Conservation (phyloP, 1,140 invertebrate genomes). For the Uloborus diversus region DNA sequence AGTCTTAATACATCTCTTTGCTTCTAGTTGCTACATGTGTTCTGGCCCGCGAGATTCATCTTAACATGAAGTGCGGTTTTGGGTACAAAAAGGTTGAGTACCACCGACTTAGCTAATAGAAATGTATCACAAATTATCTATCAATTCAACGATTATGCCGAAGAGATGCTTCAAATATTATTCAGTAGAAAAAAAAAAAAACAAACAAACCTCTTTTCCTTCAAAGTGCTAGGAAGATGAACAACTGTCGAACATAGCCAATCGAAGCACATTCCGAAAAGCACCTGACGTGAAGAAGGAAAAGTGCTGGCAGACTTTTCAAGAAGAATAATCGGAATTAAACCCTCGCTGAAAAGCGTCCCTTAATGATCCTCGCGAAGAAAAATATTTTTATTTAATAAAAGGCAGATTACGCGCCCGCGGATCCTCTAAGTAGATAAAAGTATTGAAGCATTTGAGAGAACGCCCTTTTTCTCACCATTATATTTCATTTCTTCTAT, state of each 20-base stretch:
- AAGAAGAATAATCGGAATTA: constrained; percentile 49
- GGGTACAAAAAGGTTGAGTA: too few species aligned
- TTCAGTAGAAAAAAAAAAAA: too few species aligned
- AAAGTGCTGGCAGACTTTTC: constrained; percentile 26
- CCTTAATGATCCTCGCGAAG: constrained; percentile 44
- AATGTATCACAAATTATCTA: too few species aligned
- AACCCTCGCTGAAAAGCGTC: constrained; percentile 15
- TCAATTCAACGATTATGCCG: too few species aligned
- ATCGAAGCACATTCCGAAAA: constrained; percentile 12
- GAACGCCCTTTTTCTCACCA: constrained; percentile 22
- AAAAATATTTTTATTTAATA: constrained; percentile 56
- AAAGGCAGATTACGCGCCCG: constrained; percentile 50
- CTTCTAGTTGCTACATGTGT: too few species aligned
- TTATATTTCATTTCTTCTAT: constrained; percentile 52
- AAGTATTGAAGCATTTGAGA: constrained; percentile 44
- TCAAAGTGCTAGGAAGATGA: neutral
- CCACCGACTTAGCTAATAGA: too few species aligned
- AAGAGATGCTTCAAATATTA: too few species aligned
- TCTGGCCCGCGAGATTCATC: too few species aligned
- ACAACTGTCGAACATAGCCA: neutral
- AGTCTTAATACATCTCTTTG: too few species aligned
- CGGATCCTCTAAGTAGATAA: constrained; percentile 42
- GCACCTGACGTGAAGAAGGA: constrained; percentile 33
- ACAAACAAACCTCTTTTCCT: neutral
- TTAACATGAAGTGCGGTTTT: too few species aligned